These are phyloP conservation scores for Crossaster papposus DNA, from an alignment of 53 echinoderm and acorn worm species.

Conservation along the genomic window DNA sequence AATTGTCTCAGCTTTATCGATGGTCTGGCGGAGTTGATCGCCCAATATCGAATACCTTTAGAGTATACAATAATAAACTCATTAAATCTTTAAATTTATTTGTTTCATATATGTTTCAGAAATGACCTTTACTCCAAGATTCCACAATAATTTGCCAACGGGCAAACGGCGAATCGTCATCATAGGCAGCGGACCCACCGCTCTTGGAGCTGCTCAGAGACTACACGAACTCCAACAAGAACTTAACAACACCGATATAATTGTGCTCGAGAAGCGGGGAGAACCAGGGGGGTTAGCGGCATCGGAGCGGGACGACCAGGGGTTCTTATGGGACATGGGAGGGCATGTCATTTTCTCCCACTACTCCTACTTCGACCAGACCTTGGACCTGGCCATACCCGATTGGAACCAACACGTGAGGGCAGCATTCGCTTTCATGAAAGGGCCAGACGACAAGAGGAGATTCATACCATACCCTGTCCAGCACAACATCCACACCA, in stretches of 20 bases:
- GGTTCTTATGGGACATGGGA: conserved; percentile 65
- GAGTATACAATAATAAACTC: too few species aligned
- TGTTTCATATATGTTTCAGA: too few species aligned
- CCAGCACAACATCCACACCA: conserved; percentile 36
- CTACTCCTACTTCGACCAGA: conserved; percentile 9
- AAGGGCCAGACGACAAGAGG: conserved; percentile 32
- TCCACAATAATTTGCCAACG: not conserved
- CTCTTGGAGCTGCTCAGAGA: conserved; percentile 42
- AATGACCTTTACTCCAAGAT: not conserved
- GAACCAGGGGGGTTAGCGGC: conserved; percentile 50
- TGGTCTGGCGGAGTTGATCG: too few species aligned
- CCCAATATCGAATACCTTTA: too few species aligned
- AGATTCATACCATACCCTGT: conserved; percentile 52
- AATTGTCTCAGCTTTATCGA: too few species aligned
- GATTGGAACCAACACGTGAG: conserved; percentile 50
- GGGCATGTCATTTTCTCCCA: conserved; percentile 51
- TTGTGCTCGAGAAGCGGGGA: conserved; percentile 46
- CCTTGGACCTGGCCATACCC: conserved; percentile 12
- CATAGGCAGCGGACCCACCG: conserved; percentile 57
- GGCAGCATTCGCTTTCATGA: conserved; percentile 58
- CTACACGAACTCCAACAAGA: conserved; percentile 12
- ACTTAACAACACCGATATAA: conserved; percentile 6
- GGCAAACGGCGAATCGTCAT: conserved; percentile 10
- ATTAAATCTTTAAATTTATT: too few species aligned
- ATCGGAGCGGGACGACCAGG: conserved; percentile 49